Evolutionary conservation across 2,113 vertebrate genomes (phyloP).

Genomic region (Cheirogaleus medius): DNA sequence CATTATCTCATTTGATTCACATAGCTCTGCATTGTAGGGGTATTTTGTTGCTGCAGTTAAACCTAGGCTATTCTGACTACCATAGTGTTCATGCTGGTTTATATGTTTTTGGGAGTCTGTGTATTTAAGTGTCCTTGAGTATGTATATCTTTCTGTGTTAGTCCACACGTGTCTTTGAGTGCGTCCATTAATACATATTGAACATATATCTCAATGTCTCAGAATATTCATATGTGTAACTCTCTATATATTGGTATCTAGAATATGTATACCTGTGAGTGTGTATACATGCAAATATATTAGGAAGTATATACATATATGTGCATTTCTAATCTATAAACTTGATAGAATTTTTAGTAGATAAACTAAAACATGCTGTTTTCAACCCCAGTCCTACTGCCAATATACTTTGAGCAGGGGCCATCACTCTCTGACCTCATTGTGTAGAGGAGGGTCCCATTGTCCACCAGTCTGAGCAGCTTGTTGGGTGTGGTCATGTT

Average conservation of each 20-base stretch:
- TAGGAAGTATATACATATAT: neutral
- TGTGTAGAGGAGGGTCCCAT: conserved; percentile 97
- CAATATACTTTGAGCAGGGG: neutral
- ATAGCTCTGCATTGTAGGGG: neutral
- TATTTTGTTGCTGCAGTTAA: neutral
- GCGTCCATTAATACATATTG: neutral
- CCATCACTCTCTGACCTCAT: conserved; percentile 90
- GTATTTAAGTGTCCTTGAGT: neutral
- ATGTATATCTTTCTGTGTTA: neutral
- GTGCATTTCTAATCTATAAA: neutral
- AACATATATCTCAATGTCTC: neutral
- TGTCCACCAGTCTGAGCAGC: conserved; percentile 94
- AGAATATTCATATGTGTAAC: neutral
- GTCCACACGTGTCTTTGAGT: neutral
- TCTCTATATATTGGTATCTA: neutral
- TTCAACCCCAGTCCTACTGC: neutral
- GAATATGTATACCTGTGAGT: neutral
- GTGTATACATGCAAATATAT: neutral
- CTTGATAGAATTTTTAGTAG: neutral
- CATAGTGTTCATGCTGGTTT: neutral
- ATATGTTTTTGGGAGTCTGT: neutral
- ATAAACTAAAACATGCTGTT: neutral
- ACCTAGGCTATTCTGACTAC: neutral
- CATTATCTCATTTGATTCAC: neutral
- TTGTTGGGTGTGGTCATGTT: conserved; percentile 99